Evolutionary conservation across 2,888 invertebrate species (phyloP), one percentile per base, ranked within the genome.

Genomic region (Tiphia femorata): DNA sequence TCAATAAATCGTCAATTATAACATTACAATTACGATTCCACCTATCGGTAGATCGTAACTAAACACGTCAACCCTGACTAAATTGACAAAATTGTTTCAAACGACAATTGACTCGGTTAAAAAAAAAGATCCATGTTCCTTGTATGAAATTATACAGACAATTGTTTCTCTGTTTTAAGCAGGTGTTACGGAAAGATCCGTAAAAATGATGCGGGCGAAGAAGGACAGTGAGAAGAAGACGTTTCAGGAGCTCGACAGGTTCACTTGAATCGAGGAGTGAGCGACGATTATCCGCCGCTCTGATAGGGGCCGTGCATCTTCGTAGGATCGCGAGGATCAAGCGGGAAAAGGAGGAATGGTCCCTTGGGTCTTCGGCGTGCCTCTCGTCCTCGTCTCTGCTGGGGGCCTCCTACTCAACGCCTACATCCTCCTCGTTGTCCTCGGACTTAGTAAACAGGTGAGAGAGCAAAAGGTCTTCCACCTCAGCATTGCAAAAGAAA

Each of bases 401-500:
- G 84, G 91, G 72, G 93, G 93, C 72, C 86, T 92, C 67, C 84
- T 91, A 69, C 87, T 92, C 78, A 93, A 93, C 84, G 89, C 87
- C 44, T 93, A 91, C 81, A 90, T 93, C 77, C 84, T 93, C 30
- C 86, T 92, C 74, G 87, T 92, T 75, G 90, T 93, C 56, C 84
- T 92, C 46, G 77, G 79, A 43, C 86, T 92, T 55, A 89, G 91
- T 53, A 81, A 82, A 66, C 78, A 80, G 78, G 82, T 81, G 58
- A 62, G 33, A 17, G n/a, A 40, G n/a, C n/a, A n/a, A n/a, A n/a
- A n/a, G n/a, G n/a, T n/a, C n/a, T n/a, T n/a, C n/a, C n/a, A n/a
- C n/a, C n/a, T n/a, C n/a, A n/a, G n/a, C n/a, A n/a, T n/a, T n/a
- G n/a, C n/a, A n/a, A n/a, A n/a, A n/a, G n/a, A n/a, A n/a, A n/a